Evolutionary conservation across 2,797 vertebrate genomes (phyloP).

Genomic region (Ficedula albicollis): DNA sequence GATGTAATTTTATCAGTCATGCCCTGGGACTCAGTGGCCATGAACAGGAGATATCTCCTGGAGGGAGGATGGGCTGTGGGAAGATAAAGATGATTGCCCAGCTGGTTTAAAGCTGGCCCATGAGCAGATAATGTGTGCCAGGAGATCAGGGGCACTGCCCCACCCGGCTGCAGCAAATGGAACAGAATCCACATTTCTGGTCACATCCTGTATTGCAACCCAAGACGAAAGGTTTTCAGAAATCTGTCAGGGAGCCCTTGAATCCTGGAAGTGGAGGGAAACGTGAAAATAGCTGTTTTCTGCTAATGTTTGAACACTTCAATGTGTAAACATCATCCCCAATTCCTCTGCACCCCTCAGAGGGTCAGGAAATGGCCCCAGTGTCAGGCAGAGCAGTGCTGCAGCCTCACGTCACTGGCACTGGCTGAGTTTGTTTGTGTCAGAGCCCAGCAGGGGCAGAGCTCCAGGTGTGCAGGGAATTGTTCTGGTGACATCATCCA

Average conservation of each 20-base stretch:
- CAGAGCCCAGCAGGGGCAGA: background rate
- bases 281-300: background rate
- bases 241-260: background rate
- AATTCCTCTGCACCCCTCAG: background rate
- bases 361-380: background rate
- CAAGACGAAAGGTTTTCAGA: background rate
- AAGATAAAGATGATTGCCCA: no score
- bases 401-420: background rate
- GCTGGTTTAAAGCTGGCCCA: no score
- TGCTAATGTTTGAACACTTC: background rate
- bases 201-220: no score
- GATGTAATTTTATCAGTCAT: no score
- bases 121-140: no score
- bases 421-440: background rate
- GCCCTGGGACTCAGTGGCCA: no score
- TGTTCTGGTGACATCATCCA: background rate
- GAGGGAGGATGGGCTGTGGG: no score
- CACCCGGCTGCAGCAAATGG: no score
- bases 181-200: no score
- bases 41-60: no score
- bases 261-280: background rate
- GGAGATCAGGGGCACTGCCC: no score
- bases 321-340: background rate
- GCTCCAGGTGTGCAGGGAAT: background rate
- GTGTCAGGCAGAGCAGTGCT: background rate